Conservation (phyloP, 1,140 invertebrate genomes). For the silkworm (Bombyx mori) region DNA sequence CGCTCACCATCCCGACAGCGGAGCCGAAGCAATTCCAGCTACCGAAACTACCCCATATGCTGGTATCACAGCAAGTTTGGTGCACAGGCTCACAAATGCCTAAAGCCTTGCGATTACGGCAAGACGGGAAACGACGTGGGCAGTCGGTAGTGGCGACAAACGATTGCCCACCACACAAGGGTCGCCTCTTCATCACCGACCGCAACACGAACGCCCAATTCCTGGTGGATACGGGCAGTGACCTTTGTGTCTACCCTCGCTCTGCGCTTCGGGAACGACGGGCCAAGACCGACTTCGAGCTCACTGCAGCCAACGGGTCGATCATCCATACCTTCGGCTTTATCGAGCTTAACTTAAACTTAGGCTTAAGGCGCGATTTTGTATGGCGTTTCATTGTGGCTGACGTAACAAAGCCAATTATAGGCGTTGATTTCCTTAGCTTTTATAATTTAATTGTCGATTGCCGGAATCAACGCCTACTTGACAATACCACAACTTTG, state of each 20-base stretch:
- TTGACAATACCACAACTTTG: background rate
- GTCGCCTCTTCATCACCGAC: slow-evolving; percentile 6
- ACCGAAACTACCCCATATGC: slow-evolving; percentile 3
- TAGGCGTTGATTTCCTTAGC: background rate
- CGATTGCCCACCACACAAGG: background rate
- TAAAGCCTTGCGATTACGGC: background rate
- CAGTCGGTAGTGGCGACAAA: slow-evolving; percentile 8
- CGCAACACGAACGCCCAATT: slow-evolving; percentile 1
- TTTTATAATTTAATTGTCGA: background rate
- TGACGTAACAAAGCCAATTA: background rate
- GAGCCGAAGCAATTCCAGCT: slow-evolving; percentile 3
- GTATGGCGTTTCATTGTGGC: background rate
- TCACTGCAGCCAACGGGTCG: slow-evolving; percentile 2
- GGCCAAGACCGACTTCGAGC: background rate
- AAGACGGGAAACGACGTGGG: slow-evolving; percentile 1
- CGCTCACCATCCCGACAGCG: slow-evolving; percentile 4
- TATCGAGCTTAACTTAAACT: background rate
- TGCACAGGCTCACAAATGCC: background rate
- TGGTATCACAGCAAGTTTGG: slow-evolving; percentile 7
- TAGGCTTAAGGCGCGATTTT: background rate
- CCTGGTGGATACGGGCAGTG: background rate
- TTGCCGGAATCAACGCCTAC: slow-evolving; percentile 1
- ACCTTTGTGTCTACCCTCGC: slow-evolving; percentile 3
- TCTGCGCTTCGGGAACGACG: slow-evolving; percentile 5
- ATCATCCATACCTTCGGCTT: background rate